Conservation (phyloP, 2,113 vertebrate genomes). For the Xenopus tropicalis region UCB_Xtro_10.0 CM004446.2:36233001-36233500, state of each 20-base stretch:
- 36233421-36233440: background rate
- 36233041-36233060: no score
- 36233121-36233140: no score
- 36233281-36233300: conserved; percentile 25
- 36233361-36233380: conserved; percentile 10
- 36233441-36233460: background rate
- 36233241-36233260: conserved; percentile 39
- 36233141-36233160: no score
- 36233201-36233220: background rate
- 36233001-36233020: no score
- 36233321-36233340: conserved; percentile 1
- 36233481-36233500: no score
- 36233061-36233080: no score
- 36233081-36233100: no score
- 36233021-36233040: no score
- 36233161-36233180: no score
- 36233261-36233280: conserved; percentile 41
- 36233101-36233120: no score
- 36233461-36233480: no score
- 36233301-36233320: background rate
- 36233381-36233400: conserved; percentile 1
- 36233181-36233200: no score
- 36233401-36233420: background rate
- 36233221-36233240: conserved; percentile 21
- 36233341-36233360: conserved; percentile 1